Evolutionary conservation across 2,888 invertebrate species (phyloP).

Genomic region (Nomada goodeniana): DNA sequence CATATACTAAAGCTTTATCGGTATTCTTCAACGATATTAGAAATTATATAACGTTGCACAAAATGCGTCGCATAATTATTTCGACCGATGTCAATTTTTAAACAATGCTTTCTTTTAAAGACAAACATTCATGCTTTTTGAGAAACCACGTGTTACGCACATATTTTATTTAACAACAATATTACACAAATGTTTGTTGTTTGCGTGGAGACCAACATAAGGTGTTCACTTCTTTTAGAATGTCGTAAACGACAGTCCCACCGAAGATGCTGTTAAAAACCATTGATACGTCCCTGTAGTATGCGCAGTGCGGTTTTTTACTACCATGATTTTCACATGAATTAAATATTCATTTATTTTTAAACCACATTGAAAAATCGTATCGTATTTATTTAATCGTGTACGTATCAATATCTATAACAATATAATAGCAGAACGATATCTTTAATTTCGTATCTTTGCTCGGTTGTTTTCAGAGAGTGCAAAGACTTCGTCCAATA

Average conservation of each 20-base stretch:
- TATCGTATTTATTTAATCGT: background rate
- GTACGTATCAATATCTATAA: background rate
- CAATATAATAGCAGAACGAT: slow-evolving; percentile 10
- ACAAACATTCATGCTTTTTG: background rate
- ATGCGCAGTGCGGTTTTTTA: slow-evolving; percentile 61
- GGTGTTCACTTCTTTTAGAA: slow-evolving; percentile 35
- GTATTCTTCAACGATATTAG: too few relatives aligned
- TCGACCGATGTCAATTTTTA: slow-evolving; percentile 10
- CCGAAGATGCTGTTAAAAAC: slow-evolving; percentile 20
- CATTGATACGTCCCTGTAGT: slow-evolving; percentile 60
- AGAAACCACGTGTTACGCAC: slow-evolving; percentile 21
- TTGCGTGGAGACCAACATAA: slow-evolving; percentile 13
- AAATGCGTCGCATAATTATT: too few relatives aligned
- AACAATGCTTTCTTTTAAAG: background rate
- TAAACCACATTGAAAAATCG: slow-evolving; percentile 38
- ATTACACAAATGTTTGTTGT: slow-evolving; percentile 29
- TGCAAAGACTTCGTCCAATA: slow-evolving; percentile 63
- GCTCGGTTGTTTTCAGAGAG: slow-evolving; percentile 62
- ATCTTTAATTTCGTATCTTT: slow-evolving; percentile 50
- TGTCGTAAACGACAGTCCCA: slow-evolving; percentile 18
- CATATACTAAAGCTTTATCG: too few relatives aligned
- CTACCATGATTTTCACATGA: slow-evolving; percentile 21
- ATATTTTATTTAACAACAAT: slow-evolving; percentile 19
- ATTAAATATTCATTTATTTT: slow-evolving; percentile 52
- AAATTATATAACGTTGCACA: too few relatives aligned